Evolutionary conservation across 2,113 vertebrate species (phyloP), one percentile per base, ranked within the genome.

Genomic region (Nothocercus nigrocapillus): DNA sequence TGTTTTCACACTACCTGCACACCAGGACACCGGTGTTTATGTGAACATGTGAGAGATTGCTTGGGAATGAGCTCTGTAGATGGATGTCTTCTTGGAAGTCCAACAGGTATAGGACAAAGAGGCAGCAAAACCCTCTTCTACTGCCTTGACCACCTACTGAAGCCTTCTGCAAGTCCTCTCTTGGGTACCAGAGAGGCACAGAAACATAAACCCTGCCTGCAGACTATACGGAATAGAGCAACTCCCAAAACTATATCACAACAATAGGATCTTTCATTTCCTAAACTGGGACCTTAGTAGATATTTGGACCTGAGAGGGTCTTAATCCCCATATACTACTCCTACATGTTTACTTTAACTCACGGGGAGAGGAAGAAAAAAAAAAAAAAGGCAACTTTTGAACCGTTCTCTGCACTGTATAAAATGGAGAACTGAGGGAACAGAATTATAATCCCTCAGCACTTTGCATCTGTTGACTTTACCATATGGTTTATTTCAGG

Each of bases 11-110:
- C 25, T 22, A 3, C 27, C 45, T n/a, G 51, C n/a, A 44, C 16
- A 34, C 56, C 34, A 45, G 47, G 30, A 54, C 27, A 16, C 4
- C 3, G 45, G 21, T 15, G 32, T 20, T 21, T 3, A 1, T 10
- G 0, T 0, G 27, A 68, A 30, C 7, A 24, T 3, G 3, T 2
- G 7, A 32, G 17, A 28, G 53, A 30, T 18, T 51, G 10, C 27
- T 54, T 4, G 2, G 81, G 49, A 78, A 4, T 0, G 5, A 74
- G 51, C 66, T 75, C 66, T 85, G 45, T 2, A 68, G 25, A 17
- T 68, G 34, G 27, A 22, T 49, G 17, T 42, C 44, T 85, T 75
- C 32, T 5, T 1, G 21, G 28, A 11, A 77, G 20, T 5, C 27
- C 73, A 64, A 53, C 22, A 38, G n/a, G 59, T 62, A 66, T 19